These are phyloP conservation scores for Nemurella pictetii DNA, from an alignment of 2,888 invertebrate species.

Conservation along the genomic window DNA sequence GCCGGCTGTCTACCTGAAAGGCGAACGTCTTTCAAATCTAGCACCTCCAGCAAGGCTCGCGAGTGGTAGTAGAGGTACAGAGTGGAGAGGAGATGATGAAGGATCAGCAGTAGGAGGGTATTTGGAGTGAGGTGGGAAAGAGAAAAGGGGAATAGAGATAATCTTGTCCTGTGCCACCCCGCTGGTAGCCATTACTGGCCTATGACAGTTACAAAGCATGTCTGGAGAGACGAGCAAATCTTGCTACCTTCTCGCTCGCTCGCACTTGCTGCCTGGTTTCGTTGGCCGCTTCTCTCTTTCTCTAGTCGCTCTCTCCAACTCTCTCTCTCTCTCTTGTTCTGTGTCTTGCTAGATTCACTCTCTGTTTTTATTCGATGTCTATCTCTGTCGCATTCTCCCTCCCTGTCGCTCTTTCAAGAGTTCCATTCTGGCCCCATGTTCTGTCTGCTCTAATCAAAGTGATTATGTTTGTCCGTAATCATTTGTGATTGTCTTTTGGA, in stretches of 20 bases:
- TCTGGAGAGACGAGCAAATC: background rate
- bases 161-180: slow-evolving; percentile 40
- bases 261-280: background rate
- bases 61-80: background rate
- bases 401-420: slow-evolving; percentile 10
- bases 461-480: background rate
- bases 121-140: background rate
- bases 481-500: background rate
- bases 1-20: background rate
- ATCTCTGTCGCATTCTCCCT: background rate
- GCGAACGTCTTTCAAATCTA: background rate
- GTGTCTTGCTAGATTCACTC: background rate
- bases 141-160: slow-evolving; percentile 32
- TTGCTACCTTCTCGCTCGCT: slow-evolving; percentile 13
- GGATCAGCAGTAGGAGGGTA: background rate
- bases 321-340: slow-evolving; percentile 21
- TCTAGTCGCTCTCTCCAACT: slow-evolving; percentile 16
- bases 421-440: background rate
- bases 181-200: slow-evolving; percentile 41
- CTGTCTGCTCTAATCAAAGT: slow-evolving; percentile 9
- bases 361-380: background rate
- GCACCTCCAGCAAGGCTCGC: background rate
- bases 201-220: slow-evolving; percentile 40
- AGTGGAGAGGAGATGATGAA: background rate
- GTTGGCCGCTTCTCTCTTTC: background rate